Base-by-base conservation (phyloP, 2,888 invertebrate genomes). In the Asteroscopus sphinx region DNA sequence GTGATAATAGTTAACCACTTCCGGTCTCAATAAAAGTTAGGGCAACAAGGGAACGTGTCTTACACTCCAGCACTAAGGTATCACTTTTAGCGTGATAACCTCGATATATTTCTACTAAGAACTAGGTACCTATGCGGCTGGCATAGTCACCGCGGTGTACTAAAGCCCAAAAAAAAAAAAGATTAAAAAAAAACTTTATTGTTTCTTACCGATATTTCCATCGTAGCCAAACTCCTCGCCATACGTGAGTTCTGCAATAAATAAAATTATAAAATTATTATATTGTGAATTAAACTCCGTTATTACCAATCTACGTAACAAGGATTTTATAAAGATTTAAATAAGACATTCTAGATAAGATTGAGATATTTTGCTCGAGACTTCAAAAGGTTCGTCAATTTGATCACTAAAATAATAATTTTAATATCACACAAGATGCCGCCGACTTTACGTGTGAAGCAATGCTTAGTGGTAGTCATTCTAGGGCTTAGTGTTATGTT, bases 181-280 rank as follows among this genome's bases (percentile, higher is more conserved):
- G n/a, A n/a, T n/a, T n/a, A n/a, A n/a, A n/a, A n/a, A n/a, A n/a
- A n/a, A n/a, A n/a, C n/a, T n/a, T n/a, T n/a, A 44, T 53, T 53
- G 4, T 26, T 56, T 48, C 82, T 85, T 88, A 95, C 95, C 95
- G 73, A 93, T 91, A 9, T 86, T 86, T 62, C 95, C 95, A 79
- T 95, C 95, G 76, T 96, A 96, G 15, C 95, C 95, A 65, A 95
- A 96, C 73, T 95, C 95, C 74, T 95, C 94, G 17, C 91, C 91
- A 13, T 79, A 77, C 17, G 86, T 87, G 44, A 85, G 71, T 35
- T 85, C 83, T 46, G 89, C 82, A 56, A 67, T 88, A 91, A 70
- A 81, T 73, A 77, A 69, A 41, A 61, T 3, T 53, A 26, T 8
- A 15, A 30, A 30, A 25, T 25, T 26, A 15, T 3, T 42, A 16